Conservation (phyloP, 2,797 vertebrate genomes). For the Cuniculus paca region DNA sequence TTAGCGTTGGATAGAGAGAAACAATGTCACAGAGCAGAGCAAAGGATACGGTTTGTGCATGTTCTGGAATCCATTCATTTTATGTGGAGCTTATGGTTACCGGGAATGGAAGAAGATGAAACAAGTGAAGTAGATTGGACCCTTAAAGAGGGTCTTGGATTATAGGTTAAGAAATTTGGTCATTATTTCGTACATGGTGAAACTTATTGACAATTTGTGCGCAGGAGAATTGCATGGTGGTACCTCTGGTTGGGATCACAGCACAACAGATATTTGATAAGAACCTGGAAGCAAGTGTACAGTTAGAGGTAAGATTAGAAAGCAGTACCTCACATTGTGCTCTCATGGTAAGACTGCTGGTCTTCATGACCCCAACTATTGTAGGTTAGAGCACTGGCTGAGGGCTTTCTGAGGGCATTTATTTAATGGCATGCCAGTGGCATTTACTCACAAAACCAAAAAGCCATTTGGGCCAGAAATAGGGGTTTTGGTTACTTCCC, state of each 20-base stretch:
- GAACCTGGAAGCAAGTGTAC: neutral
- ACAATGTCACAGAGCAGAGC: neutral
- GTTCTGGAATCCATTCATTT: neutral
- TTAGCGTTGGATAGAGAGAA: neutral
- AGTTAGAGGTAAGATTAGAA: neutral
- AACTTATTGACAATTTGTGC: neutral
- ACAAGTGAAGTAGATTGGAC: neutral
- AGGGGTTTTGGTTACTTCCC: constrained; percentile 86
- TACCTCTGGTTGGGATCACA: neutral
- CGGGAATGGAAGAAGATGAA: neutral
- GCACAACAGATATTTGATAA: neutral
- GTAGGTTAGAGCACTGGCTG: constrained; percentile 22
- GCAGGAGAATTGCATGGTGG: neutral
- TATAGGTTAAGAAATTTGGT: neutral
- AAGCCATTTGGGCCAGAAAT: constrained; percentile 87
- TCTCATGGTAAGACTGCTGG: neutral
- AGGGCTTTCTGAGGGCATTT: constrained; percentile 75
- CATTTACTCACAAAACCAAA: constrained; percentile 87
- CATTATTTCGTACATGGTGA: neutral
- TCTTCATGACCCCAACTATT: neutral
- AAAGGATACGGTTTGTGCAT: neutral
- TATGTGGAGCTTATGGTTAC: neutral
- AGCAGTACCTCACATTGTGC: neutral
- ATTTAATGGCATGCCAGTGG: constrained; percentile 83
- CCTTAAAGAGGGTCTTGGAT: neutral